Evolutionary conservation across 2,888 invertebrate genomes (phyloP).

Genomic region (Schizaphis graminum): DNA sequence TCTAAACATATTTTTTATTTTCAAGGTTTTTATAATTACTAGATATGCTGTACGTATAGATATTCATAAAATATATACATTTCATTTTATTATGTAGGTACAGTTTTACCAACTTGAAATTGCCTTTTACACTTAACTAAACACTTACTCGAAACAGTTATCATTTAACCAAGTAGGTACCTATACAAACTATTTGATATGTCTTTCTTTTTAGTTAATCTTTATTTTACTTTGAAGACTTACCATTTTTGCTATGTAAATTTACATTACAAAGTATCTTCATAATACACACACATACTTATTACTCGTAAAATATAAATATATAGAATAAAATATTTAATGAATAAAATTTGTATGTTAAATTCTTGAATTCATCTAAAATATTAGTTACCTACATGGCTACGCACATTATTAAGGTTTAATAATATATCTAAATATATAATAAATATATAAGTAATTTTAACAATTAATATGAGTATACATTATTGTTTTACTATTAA

Average conservation of each 20-base stretch:
- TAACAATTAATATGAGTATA: neutral
- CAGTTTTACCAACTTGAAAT: slow-evolving; percentile 33
- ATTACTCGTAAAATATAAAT: neutral
- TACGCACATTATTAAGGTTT: neutral
- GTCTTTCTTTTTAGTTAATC: neutral
- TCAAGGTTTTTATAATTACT: slow-evolving; percentile 4
- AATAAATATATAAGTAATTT: no score
- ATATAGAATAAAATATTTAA: neutral
- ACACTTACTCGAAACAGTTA: neutral
- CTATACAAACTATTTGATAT: neutral
- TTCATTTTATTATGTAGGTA: neutral
- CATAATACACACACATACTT: neutral
- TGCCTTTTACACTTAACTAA: slow-evolving; percentile 4
- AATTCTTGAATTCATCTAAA: neutral
- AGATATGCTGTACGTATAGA: neutral
- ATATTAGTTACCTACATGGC: neutral
- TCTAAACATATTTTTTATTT: neutral
- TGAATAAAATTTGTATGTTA: neutral
- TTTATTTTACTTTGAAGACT: neutral
- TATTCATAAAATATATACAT: neutral
- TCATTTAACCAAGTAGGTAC: neutral
- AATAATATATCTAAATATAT: neutral
- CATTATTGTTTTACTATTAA: neutral
- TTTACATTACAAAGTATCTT: neutral
- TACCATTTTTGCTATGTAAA: neutral